phyloP scores from a whole-genome alignment of 2,888 invertebrate species.

The Microctonus aethiopoides region DNA sequence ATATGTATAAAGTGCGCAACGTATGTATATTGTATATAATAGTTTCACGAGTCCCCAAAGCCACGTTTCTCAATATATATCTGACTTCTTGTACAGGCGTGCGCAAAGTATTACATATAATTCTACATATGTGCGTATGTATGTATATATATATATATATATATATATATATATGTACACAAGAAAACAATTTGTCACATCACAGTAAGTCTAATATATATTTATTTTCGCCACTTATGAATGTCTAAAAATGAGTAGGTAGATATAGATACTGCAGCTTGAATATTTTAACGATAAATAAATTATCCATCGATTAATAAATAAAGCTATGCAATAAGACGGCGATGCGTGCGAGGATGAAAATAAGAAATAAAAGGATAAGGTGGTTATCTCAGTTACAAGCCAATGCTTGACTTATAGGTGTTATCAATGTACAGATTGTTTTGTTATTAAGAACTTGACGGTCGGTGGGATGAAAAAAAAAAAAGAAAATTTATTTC shows the following conservation, averaged over 20 bases:
- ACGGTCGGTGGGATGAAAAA: neutral
- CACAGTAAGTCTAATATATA: neutral
- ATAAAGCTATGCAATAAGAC: neutral
- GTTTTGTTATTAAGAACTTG: neutral
- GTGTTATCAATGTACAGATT: neutral
- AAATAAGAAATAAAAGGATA: neutral
- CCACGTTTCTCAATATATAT: constrained; percentile 6
- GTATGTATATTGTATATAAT: neutral
- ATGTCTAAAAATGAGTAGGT: constrained; percentile 8
- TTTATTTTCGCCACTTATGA: constrained; percentile 17
- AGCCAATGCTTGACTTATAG: neutral
- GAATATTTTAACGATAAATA: constrained; percentile 46
- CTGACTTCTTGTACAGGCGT: constrained; percentile 27
- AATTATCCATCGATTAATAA: constrained; percentile 53
- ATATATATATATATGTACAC: neutral
- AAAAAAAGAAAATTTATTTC: neutral
- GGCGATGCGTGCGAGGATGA: neutral
- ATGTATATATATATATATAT: neutral
- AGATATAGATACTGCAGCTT: constrained; percentile 1
- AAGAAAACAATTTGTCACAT: neutral
- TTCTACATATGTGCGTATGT: neutral
- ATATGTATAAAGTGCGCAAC: neutral
- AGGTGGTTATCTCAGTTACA: constrained; percentile 1
- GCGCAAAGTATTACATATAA: neutral
- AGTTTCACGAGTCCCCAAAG: neutral